Percentiles rank a stretch among this genome's conserved stretches.
phyloP scores from a whole-genome alignment of 2,888 invertebrate genomes.

The Pristionchus entomophagus region DNA sequence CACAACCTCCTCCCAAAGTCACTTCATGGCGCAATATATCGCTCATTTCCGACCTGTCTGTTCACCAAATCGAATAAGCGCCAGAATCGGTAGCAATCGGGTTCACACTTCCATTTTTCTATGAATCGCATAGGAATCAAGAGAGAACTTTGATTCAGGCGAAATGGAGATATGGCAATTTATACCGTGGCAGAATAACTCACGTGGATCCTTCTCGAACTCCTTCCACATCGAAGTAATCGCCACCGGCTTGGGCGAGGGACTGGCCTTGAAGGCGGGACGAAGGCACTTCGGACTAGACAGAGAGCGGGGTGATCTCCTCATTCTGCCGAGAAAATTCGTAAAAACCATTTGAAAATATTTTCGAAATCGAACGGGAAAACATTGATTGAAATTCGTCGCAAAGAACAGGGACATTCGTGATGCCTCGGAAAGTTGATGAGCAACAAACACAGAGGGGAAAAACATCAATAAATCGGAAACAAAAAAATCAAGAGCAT shows the following conservation, averaged over 20 bases:
- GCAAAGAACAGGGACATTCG: background rate
- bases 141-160: too few relatives aligned
- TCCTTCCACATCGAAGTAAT: slow-evolving; percentile 10
- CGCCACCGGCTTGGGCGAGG: background rate
- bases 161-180: too few relatives aligned
- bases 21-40: too few relatives aligned
- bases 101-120: too few relatives aligned
- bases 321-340: background rate
- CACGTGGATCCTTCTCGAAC: slow-evolving; percentile 1
- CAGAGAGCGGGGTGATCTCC: background rate
- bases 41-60: too few relatives aligned
- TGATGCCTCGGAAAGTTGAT: background rate
- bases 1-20: too few relatives aligned
- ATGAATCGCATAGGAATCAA: too few relatives aligned
- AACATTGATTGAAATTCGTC: background rate
- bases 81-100: too few relatives aligned
- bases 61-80: too few relatives aligned
- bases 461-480: background rate
- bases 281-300: background rate
- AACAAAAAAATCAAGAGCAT: too few relatives aligned
- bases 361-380: background rate
- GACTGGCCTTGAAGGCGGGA: background rate
- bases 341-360: background rate
- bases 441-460: background rate
- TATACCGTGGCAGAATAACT: too few relatives aligned